Conservation (phyloP, 2,113 vertebrate genomes). For the Notiomystis cincta region DNA sequence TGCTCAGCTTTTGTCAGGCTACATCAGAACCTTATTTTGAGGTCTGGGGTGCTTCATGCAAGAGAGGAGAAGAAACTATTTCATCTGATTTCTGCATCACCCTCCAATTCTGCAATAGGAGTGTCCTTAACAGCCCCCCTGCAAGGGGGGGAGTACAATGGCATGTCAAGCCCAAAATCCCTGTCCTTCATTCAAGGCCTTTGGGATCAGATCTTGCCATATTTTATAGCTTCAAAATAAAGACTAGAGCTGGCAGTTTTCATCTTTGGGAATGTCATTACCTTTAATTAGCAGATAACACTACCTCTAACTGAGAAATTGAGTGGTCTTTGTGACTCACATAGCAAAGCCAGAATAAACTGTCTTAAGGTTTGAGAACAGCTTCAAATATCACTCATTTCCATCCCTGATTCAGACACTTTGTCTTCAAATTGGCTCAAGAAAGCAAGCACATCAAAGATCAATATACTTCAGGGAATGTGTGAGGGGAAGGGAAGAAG, state of each 20-base stretch:
- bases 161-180: not conserved
- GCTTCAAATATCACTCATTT: constrained; percentile 4
- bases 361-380: not conserved
- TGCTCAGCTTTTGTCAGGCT: not conserved
- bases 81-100: not conserved
- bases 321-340: not conserved
- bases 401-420: not conserved
- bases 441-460: not conserved
- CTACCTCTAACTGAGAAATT: not conserved
- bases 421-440: not conserved
- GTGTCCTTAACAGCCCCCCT: not conserved
- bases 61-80: not conserved
- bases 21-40: not conserved
- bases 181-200: not conserved
- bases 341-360: not conserved
- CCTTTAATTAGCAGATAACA: not conserved
- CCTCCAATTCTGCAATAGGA: not conserved
- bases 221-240: not conserved
- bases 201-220: not conserved
- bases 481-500: not conserved
- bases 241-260: not conserved
- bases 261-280: not conserved
- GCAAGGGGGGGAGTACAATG: fast-evolving
- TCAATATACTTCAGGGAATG: constrained; percentile 6
- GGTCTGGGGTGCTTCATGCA: not conserved